Conservation (phyloP, 2,888 invertebrate genomes). For the Monochamus alternatus region DNA sequence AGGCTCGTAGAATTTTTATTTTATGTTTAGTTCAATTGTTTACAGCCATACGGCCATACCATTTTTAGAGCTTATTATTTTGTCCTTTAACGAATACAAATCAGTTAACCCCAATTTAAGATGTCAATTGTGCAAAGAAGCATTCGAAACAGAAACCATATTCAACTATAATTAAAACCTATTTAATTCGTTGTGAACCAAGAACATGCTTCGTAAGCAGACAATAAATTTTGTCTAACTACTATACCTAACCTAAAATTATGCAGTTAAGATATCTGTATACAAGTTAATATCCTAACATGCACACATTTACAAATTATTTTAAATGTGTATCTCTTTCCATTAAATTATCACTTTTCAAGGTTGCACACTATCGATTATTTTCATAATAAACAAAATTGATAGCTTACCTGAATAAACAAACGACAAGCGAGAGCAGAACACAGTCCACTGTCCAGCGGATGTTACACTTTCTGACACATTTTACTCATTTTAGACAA, state of each 20-base stretch:
- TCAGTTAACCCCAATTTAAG: conserved; percentile 52
- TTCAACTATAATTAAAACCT: conserved; percentile 14
- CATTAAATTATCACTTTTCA: conserved; percentile 17
- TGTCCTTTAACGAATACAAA: conserved; percentile 49
- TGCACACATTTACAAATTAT: background rate
- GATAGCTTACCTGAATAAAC: conserved; percentile 35
- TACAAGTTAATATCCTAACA: background rate
- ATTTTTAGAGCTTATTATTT: conserved; percentile 38
- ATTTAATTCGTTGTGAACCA: conserved; percentile 8
- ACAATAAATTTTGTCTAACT: background rate
- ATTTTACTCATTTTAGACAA: conserved; percentile 35
- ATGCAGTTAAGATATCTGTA: background rate
- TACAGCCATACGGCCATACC: background rate
- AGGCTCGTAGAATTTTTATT: too few species aligned
- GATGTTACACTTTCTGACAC: conserved; percentile 17
- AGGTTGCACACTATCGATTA: conserved; percentile 35
- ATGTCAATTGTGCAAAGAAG: conserved; percentile 45
- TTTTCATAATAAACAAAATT: conserved; percentile 39
- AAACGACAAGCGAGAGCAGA: conserved; percentile 33
- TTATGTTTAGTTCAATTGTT: background rate
- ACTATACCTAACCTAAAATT: conserved; percentile 21
- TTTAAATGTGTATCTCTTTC: background rate
- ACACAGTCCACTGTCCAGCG: conserved; percentile 7
- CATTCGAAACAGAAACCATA: background rate
- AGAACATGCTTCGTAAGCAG: conserved; percentile 5